Percentiles rank a stretch among this genome's conserved stretches.
These are phyloP conservation scores for Homalodisca vitripennis DNA, from an alignment of 1,140 invertebrate species.

Conservation along the genomic window DNA sequence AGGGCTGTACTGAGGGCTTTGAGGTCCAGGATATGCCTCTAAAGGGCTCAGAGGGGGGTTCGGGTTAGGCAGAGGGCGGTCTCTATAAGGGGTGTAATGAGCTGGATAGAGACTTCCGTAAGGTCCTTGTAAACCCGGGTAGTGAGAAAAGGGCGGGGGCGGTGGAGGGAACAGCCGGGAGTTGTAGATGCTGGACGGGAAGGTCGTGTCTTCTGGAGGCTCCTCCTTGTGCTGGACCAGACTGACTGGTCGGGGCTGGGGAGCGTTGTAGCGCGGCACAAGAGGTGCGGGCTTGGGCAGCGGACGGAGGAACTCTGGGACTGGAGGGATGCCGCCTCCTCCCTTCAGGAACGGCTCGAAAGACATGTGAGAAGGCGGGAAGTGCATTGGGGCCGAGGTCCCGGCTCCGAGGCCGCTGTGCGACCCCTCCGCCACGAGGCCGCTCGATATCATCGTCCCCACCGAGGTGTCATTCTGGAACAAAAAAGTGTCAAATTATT, in stretches of 20 bases:
- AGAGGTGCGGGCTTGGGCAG: constrained; percentile 35
- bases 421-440: constrained; percentile 36
- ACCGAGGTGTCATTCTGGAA: constrained; percentile 9
- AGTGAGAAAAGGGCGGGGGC: constrained; percentile 26
- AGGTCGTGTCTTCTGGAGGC: neutral
- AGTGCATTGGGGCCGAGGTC: no score
- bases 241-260: constrained; percentile 22
- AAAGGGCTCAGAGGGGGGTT: constrained; percentile 29
- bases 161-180: constrained; percentile 30
- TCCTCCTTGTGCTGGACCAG: constrained; percentile 34
- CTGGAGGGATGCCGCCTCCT: constrained; percentile 21
- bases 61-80: constrained; percentile 14
- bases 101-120: constrained; percentile 33
- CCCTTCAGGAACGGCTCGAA: constrained; percentile 11
- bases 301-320: constrained; percentile 40
- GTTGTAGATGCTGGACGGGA: constrained; percentile 13
- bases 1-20: constrained; percentile 25
- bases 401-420: constrained; percentile 26
- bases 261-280: constrained; percentile 27
- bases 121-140: constrained; percentile 33
- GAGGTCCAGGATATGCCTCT: constrained; percentile 32
- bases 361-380: constrained; percentile 21
- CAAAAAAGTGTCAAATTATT: no score
- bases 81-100: constrained; percentile 30
- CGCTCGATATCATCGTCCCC: constrained; percentile 29